Conservation (phyloP, 2,888 invertebrate species). For the Malthinus seriepunctatus region DNA sequence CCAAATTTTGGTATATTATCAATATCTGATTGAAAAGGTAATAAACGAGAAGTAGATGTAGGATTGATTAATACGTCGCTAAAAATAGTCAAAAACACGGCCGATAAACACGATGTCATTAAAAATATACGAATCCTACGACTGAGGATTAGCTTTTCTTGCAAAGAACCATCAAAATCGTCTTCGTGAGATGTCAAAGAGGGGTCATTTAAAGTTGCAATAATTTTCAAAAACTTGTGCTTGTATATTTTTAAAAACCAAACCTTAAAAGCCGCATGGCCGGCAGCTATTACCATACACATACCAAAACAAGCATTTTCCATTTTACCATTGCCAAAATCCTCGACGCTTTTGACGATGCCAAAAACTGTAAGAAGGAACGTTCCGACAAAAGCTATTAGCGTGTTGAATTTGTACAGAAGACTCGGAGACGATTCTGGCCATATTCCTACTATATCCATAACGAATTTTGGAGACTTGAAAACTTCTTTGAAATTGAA, state of each 20-base stretch:
- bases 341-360: neutral
- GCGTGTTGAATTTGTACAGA: neutral
- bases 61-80: neutral
- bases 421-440: neutral
- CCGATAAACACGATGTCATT: neutral
- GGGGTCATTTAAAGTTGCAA: neutral
- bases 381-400: neutral
- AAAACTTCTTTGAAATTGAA: neutral
- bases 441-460: neutral
- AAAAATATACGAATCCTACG: neutral
- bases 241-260: neutral
- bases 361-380: neutral
- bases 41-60: neutral
- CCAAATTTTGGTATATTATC: neutral
- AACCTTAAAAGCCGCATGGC: neutral
- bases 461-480: neutral
- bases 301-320: neutral
- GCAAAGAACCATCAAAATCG: neutral
- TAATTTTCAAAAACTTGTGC: neutral
- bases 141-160: neutral
- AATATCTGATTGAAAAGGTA: neutral
- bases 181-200: neutral
- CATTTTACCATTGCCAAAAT: neutral
- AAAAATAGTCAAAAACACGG: neutral
- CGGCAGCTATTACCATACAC: neutral